These are phyloP conservation scores for Brachylomia viminalis DNA, from an alignment of 2,888 invertebrate genomes.

Conservation along the genomic window DNA sequence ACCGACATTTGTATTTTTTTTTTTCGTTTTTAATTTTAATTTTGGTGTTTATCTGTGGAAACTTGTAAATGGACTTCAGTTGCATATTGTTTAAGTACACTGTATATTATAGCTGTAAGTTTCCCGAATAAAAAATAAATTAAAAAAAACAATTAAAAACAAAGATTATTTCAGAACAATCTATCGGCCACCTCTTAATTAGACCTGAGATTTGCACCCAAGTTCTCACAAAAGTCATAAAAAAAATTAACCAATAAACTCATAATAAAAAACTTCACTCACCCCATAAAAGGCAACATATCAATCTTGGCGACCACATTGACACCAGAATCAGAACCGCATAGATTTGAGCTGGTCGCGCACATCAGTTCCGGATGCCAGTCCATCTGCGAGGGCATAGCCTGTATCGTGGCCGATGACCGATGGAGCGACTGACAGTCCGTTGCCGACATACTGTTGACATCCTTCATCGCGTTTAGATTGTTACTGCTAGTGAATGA, in stretches of 20 bases:
- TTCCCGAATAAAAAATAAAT: too few species aligned
- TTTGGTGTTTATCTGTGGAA: too few species aligned
- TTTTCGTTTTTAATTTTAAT: too few species aligned
- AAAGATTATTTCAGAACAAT: too few species aligned
- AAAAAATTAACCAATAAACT: background rate
- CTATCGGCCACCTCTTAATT: too few species aligned
- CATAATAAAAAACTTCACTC: conserved; percentile 61
- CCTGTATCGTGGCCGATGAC: background rate
- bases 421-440: background rate
- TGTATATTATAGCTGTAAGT: too few species aligned
- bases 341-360: conserved; percentile 59
- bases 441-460: conserved; percentile 2
- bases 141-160: too few species aligned
- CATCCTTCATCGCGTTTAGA: conserved; percentile 53
- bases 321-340: conserved; percentile 70
- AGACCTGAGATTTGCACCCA: too few species aligned
- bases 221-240: too few species aligned
- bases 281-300: conserved; percentile 86
- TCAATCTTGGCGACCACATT: conserved; percentile 82
- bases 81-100: too few species aligned
- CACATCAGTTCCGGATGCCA: conserved; percentile 68
- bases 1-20: too few species aligned
- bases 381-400: conserved; percentile 51
- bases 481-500: conserved; percentile 76
- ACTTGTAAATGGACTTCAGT: too few species aligned